Percentiles rank a stretch among this genome's conserved stretches.
phyloP scores from a whole-genome alignment of 2,797 vertebrate genomes.

The Amblyopsis hoosieri region DNA sequence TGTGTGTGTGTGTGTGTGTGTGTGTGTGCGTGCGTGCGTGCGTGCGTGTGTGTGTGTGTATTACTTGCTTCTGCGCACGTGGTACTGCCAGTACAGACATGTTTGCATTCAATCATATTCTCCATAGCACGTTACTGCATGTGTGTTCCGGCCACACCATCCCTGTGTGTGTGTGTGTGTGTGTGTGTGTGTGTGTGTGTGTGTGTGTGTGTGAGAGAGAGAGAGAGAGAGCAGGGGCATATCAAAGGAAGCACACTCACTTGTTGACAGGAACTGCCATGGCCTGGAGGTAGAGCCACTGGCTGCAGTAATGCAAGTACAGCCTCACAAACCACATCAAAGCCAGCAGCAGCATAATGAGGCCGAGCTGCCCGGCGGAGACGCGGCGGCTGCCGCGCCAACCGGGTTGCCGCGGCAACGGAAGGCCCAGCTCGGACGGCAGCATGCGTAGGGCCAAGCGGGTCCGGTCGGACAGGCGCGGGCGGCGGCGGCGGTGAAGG shows the following conservation, averaged over 20 bases:
- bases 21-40: too few species aligned
- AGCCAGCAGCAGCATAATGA: constrained; percentile 78
- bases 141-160: too few species aligned
- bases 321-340: constrained; percentile 92
- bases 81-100: too few species aligned
- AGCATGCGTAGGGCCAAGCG: constrained; percentile 72
- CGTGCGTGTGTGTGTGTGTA: too few species aligned
- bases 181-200: constrained; percentile 27
- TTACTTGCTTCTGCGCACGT: too few species aligned
- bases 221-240: constrained; percentile 44
- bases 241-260: constrained; percentile 86
- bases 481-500: not conserved
- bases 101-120: too few species aligned
- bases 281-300: constrained; percentile 90
- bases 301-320: constrained; percentile 93
- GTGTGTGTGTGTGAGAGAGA: constrained; percentile 20
- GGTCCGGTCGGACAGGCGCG: constrained; percentile 53
- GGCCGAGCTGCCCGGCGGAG: constrained; percentile 76
- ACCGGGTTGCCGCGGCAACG: constrained; percentile 62
- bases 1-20: too few species aligned
- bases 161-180: constrained; percentile 3
- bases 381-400: constrained; percentile 54
- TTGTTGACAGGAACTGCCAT: constrained; percentile 89
- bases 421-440: constrained; percentile 80
- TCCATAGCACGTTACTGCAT: too few species aligned